Evolutionary conservation across 2,113 vertebrate species (phyloP).

Genomic region (Pomatorhinus ruficollis): DNA sequence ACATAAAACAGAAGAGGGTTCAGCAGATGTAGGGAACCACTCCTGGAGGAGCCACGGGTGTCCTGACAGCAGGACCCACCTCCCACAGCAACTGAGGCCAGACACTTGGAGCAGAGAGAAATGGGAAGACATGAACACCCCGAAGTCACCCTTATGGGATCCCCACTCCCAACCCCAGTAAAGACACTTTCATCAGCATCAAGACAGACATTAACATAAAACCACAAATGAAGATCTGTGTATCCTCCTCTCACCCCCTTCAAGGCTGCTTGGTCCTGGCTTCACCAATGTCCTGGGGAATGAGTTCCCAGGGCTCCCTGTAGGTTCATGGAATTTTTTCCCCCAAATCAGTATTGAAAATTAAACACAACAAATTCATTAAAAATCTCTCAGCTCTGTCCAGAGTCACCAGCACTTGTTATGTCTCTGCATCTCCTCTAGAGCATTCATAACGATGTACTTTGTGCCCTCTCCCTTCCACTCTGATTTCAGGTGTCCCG

Average conservation of each 20-base stretch:
- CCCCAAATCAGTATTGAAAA: not conserved
- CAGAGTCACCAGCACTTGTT: not conserved
- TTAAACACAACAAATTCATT: not conserved
- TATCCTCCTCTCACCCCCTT: not conserved
- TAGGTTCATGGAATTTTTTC: not conserved
- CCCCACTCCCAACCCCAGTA: not conserved
- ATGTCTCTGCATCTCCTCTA: not conserved
- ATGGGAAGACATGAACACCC: not conserved
- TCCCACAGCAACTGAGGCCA: not conserved
- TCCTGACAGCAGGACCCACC: not conserved
- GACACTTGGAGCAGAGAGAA: not conserved
- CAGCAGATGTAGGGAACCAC: not conserved
- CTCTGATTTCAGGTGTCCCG: not conserved
- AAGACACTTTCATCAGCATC: not conserved
- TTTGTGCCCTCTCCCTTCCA: not conserved
- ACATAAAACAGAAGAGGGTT: not conserved
- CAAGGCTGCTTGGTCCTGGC: not conserved
- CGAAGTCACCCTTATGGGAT: accelerated
- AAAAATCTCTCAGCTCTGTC: not conserved
- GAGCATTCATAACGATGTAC: not conserved
- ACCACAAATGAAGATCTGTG: not conserved
- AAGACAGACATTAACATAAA: not conserved
- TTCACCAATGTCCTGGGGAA: not conserved
- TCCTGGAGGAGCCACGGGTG: not conserved
- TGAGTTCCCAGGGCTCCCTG: not conserved